Evolutionary conservation across 92 coral and sea anemone genomes (phyloP).

Genomic region (Ricordea florida): DNA sequence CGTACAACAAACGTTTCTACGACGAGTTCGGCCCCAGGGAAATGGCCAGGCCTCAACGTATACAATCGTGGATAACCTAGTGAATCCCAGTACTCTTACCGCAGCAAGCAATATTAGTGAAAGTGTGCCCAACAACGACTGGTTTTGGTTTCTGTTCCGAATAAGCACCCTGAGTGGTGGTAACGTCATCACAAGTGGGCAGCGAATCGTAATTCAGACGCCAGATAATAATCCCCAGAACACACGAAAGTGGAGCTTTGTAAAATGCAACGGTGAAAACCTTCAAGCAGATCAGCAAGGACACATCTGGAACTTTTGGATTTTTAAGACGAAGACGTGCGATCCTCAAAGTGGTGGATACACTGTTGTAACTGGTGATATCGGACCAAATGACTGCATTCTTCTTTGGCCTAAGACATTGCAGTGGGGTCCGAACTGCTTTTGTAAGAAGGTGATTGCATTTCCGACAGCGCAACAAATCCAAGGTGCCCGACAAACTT

Average conservation of each 20-base stretch:
- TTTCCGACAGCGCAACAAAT: neutral
- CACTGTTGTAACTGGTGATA: conserved; percentile 3
- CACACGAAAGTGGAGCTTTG: neutral
- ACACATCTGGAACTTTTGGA: no score
- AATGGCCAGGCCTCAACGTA: neutral
- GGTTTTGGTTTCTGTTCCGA: conserved; percentile 24
- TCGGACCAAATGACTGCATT: conserved; percentile 15
- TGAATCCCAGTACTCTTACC: neutral
- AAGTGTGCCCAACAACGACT: conserved; percentile 7
- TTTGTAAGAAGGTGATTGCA: neutral
- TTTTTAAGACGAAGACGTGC: conserved; percentile 10
- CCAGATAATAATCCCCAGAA: neutral
- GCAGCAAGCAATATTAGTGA: neutral
- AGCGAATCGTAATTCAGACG: neutral
- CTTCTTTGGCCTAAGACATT: conserved; percentile 9
- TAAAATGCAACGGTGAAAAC: neutral
- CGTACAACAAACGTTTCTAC: neutral
- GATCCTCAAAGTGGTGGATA: neutral
- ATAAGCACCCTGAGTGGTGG: conserved; percentile 18
- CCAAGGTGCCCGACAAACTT: neutral
- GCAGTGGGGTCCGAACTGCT: neutral
- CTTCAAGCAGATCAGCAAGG: neutral
- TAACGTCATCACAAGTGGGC: conserved; percentile 5
- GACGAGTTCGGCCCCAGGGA: neutral
- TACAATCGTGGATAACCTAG: neutral